These are phyloP conservation scores for Mystacornis crossleyi DNA, from an alignment of 2,113 vertebrate species.

Conservation along the genomic window DNA sequence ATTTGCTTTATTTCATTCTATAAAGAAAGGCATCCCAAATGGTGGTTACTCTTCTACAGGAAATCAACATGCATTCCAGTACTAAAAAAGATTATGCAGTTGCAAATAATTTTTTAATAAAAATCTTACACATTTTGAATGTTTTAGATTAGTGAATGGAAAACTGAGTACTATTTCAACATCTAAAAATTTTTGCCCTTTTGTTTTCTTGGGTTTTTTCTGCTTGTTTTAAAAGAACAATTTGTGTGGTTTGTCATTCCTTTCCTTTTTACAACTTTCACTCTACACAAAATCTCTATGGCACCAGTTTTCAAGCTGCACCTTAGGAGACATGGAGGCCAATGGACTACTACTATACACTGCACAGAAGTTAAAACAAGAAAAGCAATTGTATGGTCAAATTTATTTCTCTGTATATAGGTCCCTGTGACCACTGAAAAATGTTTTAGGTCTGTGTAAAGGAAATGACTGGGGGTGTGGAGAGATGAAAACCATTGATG, in stretches of 20 bases:
- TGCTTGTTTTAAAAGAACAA: not conserved
- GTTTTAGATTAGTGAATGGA: not conserved
- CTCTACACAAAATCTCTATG: not conserved
- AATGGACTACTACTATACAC: not conserved
- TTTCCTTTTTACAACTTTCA: not conserved
- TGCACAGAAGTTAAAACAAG: not conserved
- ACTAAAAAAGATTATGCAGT: not conserved
- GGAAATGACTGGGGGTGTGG: accelerated
- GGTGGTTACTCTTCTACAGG: not conserved
- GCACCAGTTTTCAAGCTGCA: not conserved
- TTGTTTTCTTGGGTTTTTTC: not conserved
- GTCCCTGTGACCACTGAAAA: not conserved
- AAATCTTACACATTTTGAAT: not conserved
- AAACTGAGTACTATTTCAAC: not conserved
- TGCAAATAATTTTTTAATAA: not conserved
- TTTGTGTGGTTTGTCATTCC: not conserved
- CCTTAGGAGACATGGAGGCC: not conserved
- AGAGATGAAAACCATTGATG: not conserved
- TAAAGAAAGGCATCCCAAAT: not conserved
- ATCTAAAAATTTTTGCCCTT: not conserved
- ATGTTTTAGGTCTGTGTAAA: not conserved
- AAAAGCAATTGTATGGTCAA: not conserved
- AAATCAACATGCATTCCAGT: not conserved
- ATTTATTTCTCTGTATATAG: not conserved
- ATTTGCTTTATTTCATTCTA: not conserved